Percentiles rank a stretch among this genome's conserved stretches.
Evolutionary conservation across 2,113 vertebrate genomes (phyloP).

Genomic region (Phylloscopus trochilus): DNA sequence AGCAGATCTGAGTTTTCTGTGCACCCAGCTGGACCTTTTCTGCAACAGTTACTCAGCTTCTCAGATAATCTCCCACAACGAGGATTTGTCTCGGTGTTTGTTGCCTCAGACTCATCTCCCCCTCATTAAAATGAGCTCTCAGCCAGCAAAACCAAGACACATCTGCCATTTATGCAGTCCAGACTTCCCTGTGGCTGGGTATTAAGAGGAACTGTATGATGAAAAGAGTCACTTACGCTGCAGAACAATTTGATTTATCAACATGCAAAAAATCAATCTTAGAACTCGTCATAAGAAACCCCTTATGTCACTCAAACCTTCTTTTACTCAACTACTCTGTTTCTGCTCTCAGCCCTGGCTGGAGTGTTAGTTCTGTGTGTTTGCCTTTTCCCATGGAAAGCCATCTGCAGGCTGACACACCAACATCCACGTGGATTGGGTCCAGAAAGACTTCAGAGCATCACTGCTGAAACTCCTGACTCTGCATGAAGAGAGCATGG

Average conservation of each 20-base stretch:
- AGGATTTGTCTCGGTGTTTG: not conserved
- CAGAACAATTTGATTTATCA: not conserved
- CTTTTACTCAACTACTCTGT: not conserved
- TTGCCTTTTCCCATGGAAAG: not conserved
- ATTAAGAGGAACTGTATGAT: not conserved
- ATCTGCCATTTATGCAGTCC: not conserved
- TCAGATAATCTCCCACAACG: not conserved
- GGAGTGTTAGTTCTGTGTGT: not conserved
- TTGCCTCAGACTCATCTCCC: not conserved
- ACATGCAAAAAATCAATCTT: not conserved
- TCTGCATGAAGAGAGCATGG: not conserved
- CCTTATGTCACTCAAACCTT: not conserved
- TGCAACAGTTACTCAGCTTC: not conserved
- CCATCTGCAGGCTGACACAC: not conserved
- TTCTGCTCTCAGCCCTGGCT: not conserved
- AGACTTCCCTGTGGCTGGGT: not conserved
- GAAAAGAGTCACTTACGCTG: not conserved
- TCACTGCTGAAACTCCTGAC: not conserved
- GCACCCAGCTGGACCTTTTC: not conserved
- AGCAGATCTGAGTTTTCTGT: not conserved
- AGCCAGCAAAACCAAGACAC: not conserved
- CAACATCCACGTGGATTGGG: not conserved
- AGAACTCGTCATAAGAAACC: not conserved
- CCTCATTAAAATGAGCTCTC: not conserved
- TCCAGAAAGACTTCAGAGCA: not conserved